These are phyloP conservation scores for Eupsilia transversa DNA, from an alignment of 2,888 invertebrate species.

Conservation along the genomic window DNA sequence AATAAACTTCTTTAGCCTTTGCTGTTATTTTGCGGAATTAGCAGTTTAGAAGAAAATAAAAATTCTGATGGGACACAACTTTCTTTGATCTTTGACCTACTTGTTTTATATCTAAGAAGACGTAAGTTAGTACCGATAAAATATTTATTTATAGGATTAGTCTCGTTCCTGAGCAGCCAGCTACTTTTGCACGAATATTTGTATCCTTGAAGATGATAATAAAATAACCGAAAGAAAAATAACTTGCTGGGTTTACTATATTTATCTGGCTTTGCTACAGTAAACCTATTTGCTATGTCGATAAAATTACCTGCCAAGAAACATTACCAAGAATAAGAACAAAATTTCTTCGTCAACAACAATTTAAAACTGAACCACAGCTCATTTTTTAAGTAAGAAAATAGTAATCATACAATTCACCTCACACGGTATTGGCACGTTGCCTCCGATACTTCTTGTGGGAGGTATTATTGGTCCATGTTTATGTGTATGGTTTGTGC, in stretches of 20 bases:
- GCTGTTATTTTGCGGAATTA: slow-evolving; percentile 62
- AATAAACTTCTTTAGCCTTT: slow-evolving; percentile 66
- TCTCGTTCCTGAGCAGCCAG: slow-evolving; percentile 11
- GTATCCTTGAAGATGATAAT: slow-evolving; percentile 18
- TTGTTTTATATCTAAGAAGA: slow-evolving; percentile 34
- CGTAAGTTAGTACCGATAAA: slow-evolving; percentile 32
- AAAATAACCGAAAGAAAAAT: slow-evolving; percentile 4
- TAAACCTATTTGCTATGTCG: not conserved
- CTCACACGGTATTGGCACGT: slow-evolving; percentile 78
- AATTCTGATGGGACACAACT: slow-evolving; percentile 42
- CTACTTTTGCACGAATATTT: slow-evolving; percentile 27
- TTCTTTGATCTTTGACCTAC: slow-evolving; percentile 58
- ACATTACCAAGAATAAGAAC: not conserved
- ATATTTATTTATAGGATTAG: slow-evolving; percentile 37
- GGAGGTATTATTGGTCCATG: slow-evolving; percentile 79
- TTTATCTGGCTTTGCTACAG: not conserved
- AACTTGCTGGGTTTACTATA: not conserved
- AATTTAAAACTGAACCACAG: slow-evolving; percentile 29
- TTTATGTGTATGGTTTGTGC: slow-evolving; percentile 81
- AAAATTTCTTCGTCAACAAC: slow-evolving; percentile 3
- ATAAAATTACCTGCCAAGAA: not conserved
- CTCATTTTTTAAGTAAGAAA: slow-evolving; percentile 34
- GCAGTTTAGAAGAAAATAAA: slow-evolving; percentile 55
- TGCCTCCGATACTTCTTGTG: slow-evolving; percentile 80
- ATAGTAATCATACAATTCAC: slow-evolving; percentile 54